phyloP scores from a whole-genome alignment of 2,797 vertebrate genomes.

The Loriculus beryllinus region DNA sequence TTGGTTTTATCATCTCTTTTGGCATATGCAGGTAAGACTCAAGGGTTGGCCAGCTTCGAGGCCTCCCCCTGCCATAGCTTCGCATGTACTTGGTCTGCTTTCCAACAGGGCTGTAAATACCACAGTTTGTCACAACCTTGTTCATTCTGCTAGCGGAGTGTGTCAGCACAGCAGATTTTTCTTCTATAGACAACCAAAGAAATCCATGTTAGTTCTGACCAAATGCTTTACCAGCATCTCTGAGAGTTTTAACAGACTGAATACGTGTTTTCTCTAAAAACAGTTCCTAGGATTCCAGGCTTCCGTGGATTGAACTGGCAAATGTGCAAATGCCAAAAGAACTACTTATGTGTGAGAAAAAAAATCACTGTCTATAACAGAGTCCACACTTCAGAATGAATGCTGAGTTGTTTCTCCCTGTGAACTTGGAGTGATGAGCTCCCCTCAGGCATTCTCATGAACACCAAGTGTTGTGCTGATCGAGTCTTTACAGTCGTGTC shows the following conservation, averaged over 20 bases:
- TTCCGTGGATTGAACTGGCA: neutral
- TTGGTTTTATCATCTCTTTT: constrained; percentile 76
- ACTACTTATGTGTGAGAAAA: neutral
- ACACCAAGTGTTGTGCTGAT: neutral
- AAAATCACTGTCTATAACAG: neutral
- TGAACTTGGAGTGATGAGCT: fast-evolving
- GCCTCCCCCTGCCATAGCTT: neutral
- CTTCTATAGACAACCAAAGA: neutral
- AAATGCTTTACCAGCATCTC: neutral
- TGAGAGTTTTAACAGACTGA: neutral
- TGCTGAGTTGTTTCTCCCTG: neutral
- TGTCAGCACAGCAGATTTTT: neutral
- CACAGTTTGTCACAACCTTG: neutral
- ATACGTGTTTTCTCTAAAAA: neutral
- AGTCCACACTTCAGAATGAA: neutral
- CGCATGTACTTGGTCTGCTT: neutral
- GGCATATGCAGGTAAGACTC: constrained; percentile 80
- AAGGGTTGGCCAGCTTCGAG: neutral
- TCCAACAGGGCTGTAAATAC: neutral
- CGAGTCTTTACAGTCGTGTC: neutral
- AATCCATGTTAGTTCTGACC: neutral
- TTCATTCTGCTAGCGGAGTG: neutral
- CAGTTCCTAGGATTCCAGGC: neutral
- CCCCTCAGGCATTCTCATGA: neutral
- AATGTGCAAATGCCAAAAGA: neutral